Conservation (phyloP, 2,113 vertebrate species). For the Microcebus tavaratra region DNA sequence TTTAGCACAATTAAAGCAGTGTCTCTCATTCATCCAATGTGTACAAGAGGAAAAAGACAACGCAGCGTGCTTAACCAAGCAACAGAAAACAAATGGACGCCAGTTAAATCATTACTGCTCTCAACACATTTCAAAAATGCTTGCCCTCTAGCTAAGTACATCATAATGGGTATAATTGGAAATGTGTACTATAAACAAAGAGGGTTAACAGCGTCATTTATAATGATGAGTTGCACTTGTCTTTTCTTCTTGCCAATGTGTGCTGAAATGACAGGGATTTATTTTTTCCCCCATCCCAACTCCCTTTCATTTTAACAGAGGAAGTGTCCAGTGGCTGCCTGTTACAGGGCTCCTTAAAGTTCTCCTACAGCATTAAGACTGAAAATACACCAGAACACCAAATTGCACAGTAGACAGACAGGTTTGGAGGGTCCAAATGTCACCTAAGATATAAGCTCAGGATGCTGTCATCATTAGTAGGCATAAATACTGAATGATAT, state of each 20-base stretch:
- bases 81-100: slow-evolving; percentile 40
- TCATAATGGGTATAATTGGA: slow-evolving; percentile 61
- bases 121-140: slow-evolving; percentile 52
- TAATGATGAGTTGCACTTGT: slow-evolving; percentile 15
- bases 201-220: slow-evolving; percentile 58
- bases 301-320: background rate
- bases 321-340: background rate
- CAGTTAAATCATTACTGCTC: slow-evolving; percentile 30
- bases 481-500: background rate
- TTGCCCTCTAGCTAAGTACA: slow-evolving; percentile 63
- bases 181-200: slow-evolving; percentile 9
- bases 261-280: slow-evolving; percentile 36
- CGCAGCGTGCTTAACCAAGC: slow-evolving; percentile 31
- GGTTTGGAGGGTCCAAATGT: background rate
- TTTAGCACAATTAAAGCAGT: background rate
- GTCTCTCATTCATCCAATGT: background rate
- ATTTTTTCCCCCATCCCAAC: background rate
- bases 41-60: slow-evolving; percentile 25
- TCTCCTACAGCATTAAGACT: background rate
- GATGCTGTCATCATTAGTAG: background rate
- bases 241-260: background rate
- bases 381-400: background rate
- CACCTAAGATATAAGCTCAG: background rate
- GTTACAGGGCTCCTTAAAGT: background rate
- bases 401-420: background rate